Conservation (phyloP, 1,140 invertebrate species). For the Drosophila lini region DNA sequence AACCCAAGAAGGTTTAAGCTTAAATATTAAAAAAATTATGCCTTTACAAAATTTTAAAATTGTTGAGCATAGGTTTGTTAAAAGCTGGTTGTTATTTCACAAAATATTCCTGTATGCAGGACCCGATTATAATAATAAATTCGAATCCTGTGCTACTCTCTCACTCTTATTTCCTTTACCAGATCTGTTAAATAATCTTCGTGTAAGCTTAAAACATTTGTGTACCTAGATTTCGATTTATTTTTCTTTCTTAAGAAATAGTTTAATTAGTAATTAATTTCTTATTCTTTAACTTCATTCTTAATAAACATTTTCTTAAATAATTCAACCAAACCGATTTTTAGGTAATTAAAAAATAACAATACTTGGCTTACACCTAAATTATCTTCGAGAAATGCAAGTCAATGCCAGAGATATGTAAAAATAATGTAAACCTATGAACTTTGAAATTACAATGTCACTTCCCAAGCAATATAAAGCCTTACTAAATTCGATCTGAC, state of each 20-base stretch:
- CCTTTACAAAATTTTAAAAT: no score
- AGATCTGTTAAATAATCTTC: no score
- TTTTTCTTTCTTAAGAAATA: background rate
- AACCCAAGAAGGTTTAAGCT: no score
- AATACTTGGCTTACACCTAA: constrained; percentile 8
- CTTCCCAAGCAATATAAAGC: constrained; percentile 16
- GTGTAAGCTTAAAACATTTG: background rate
- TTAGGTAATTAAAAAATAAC: constrained; percentile 3
- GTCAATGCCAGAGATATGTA: background rate
- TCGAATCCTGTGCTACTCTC: no score
- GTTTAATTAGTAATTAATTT: background rate
- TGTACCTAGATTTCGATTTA: background rate
- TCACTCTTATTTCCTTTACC: no score
- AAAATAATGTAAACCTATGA: background rate
- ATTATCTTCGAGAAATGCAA: background rate
- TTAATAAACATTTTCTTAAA: background rate
- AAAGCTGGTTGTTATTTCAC: no score
- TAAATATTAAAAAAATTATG: no score
- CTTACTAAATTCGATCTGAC: constrained; percentile 17
- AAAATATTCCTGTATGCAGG: no score
- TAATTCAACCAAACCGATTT: background rate
- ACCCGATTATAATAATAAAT: no score
- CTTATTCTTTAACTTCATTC: background rate
- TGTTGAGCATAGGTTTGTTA: no score
- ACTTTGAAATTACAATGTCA: constrained; percentile 7